A percentile compares a stretch with the other conserved stretches of the same genome.
Conservation (phyloP, 92 coral and sea anemone species). For the Siderastrea radians region DNA sequence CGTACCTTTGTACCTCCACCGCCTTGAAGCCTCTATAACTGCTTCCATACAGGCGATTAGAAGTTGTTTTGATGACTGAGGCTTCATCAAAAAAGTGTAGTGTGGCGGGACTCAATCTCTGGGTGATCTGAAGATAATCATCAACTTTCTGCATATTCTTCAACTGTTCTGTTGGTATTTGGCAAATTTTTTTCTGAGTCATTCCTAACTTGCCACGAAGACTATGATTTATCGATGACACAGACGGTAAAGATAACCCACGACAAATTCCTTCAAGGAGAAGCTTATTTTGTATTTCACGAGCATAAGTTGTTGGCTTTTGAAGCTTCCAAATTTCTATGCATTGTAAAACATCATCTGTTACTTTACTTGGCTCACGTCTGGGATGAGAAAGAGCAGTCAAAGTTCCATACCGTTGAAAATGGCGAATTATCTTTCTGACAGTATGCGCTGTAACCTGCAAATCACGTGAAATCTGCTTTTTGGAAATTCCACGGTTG, state of each 20-base stretch:
- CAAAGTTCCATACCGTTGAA: constrained; percentile 19
- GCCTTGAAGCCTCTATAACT: constrained; percentile 43
- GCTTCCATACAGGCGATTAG: constrained; percentile 61
- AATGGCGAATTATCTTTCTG: constrained; percentile 25
- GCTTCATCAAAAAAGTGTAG: constrained; percentile 56
- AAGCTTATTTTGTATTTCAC: constrained; percentile 41
- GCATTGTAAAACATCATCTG: constrained; percentile 34
- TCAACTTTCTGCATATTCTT: constrained; percentile 48
- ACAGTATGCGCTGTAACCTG: constrained; percentile 17
- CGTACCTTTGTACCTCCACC: constrained; percentile 65
- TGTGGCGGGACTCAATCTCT: constrained; percentile 5
- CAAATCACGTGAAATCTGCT: constrained; percentile 15
- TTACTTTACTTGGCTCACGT: constrained; percentile 5
- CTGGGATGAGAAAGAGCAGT: constrained; percentile 17
- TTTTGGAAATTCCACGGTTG: constrained; percentile 16
- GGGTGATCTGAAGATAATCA: constrained; percentile 25
- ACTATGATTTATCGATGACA: constrained; percentile 24
- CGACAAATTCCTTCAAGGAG: constrained; percentile 39
- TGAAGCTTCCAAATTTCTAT: constrained; percentile 59
- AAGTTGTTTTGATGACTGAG: constrained; percentile 38
- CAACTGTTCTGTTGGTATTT: constrained; percentile 46
- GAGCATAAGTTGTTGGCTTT: constrained; percentile 57
- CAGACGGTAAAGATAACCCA: constrained; percentile 34
- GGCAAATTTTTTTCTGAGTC: constrained; percentile 50
- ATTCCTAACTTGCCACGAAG: constrained; percentile 26